Base-by-base conservation (phyloP, 2,888 invertebrate species). In the Stratiomys singularior region DNA sequence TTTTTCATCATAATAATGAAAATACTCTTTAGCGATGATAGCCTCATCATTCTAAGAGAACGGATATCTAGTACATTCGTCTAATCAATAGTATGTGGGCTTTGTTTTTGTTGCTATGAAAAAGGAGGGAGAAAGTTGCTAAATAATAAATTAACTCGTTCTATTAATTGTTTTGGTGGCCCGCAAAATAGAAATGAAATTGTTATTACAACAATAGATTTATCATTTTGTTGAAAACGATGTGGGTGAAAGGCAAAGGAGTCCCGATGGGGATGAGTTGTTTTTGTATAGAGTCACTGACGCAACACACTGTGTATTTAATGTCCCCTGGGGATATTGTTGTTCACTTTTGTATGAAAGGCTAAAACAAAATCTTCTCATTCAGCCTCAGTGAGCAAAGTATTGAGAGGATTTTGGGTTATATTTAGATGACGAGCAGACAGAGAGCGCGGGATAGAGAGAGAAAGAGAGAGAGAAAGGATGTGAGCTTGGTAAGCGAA, bases 291-390 rank as follows among this genome's bases (percentile, higher is more conserved):
- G 25, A 46, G 27, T 18, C 23, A 69, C 30, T 37, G 13, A 21
- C 69, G 21, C 60, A 21, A 21, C 23, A 60, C n/a, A 4, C 11
- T 64, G 64, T 64, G 23, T 79, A 47, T 46, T 77, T 77, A 77
- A 77, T 77, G 77, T 77, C 74, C 77, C 79, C 79, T n/a, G 64
- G 60, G 76, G 72, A 52, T 77, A 76, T 76, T 77, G 76, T 79
- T 79, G 77, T 71, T 79, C 76, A 63, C 76, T 79, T 69, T 74
- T 76, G 67, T 79, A 81, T 79, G 80, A 84, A 84, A 27, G 69
- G 60, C 83, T 85, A 83, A 83, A 83, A 82, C 83, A 83, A 86
- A 86, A 86, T 86, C 86, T 86, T 85, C 86, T 86, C 87, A 86
- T 86, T 86, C 86, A 86, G 86, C 85, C 84, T 86, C 85, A 86